phyloP scores from a whole-genome alignment of 2,888 invertebrate genomes.

The Polia nebulosa region DNA sequence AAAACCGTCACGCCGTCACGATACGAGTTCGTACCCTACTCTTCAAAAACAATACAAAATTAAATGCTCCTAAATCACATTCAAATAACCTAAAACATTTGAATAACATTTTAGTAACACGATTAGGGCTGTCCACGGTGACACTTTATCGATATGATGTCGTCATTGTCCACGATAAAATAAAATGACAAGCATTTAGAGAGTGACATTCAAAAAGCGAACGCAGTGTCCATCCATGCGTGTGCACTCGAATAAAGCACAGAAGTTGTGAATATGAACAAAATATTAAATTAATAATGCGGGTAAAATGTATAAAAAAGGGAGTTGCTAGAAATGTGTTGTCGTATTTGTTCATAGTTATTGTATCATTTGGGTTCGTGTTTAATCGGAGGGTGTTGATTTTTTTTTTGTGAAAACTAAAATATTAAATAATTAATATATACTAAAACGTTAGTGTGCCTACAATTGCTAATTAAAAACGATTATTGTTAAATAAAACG shows the following conservation, averaged over 20 bases:
- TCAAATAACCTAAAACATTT: slow-evolving; percentile 19
- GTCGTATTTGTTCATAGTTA: slow-evolving; percentile 42
- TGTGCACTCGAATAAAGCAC: slow-evolving; percentile 55
- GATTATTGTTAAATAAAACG: no score
- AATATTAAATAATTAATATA: no score
- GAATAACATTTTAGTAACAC: slow-evolving; percentile 56
- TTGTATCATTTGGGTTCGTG: slow-evolving; percentile 16
- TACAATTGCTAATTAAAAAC: no score
- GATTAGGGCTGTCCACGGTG: slow-evolving; percentile 60
- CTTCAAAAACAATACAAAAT: slow-evolving; percentile 17
- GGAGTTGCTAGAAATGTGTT: slow-evolving; percentile 10
- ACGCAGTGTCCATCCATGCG: slow-evolving; percentile 48
- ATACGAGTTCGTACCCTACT: background rate
- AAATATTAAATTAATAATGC: slow-evolving; percentile 48
- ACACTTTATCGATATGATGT: slow-evolving; percentile 52
- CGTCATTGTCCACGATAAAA: slow-evolving; percentile 57
- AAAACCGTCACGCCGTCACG: no score
- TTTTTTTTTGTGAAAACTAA: background rate
- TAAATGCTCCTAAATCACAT: slow-evolving; percentile 7
- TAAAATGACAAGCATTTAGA: slow-evolving; percentile 54
- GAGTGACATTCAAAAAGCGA: slow-evolving; percentile 52
- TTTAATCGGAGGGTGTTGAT: background rate
- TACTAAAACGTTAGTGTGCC: no score
- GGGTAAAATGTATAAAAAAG: slow-evolving; percentile 36
- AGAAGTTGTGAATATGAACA: slow-evolving; percentile 44